Base-by-base conservation (phyloP, 2,888 invertebrate genomes). In the Cephalotes varians region DNA sequence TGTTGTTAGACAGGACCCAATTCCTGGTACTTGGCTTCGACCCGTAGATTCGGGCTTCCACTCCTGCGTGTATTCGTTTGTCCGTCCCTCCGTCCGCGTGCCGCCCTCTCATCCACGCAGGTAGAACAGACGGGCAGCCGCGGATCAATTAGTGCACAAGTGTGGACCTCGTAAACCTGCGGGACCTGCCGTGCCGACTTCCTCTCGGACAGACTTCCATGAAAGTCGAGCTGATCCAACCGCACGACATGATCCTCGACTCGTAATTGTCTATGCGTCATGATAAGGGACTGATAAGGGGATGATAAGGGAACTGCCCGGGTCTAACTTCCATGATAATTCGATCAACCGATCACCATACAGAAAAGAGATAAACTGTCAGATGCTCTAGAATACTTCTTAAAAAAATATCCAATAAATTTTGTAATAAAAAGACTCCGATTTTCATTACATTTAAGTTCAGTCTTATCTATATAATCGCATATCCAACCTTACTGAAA, bases 71-170 rank as follows among this genome's bases (percentile, higher is more conserved):
- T 82, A 86, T 58, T 62, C 56, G 84, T 65, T 81, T 65, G 74
- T 58, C 40, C 65, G 62, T 86, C 81, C 77, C 88, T 81, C 77
- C 76, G 82, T 87, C 79, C 82, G 83, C 83, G 86, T 84, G 85
- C 91, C 91, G 90, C 91, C 90, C 83, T 89, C 91, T 89, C 90
- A 91, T 91, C 88, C 89, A 82, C 60, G 87, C 91, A 91, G 91
- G 91, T 91, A 91, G 88, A 89, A 84, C 88, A 86, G 83, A 73
- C 90, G 88, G 86, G 80, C 82, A 72, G 84, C 85, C 84, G 83
- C 82, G 88, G 91, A 87, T 91, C 91, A 91, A 91, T 91, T 91
- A 91, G 67, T 79, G 85, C 83, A 87, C 88, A 84, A 89, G 89
- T 85, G 83, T 89, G 84, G 87, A 86, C 81, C 87, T 89, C 86